Base-by-base conservation (phyloP, 2,888 invertebrate species). In the Polyommatus icarus region DNA sequence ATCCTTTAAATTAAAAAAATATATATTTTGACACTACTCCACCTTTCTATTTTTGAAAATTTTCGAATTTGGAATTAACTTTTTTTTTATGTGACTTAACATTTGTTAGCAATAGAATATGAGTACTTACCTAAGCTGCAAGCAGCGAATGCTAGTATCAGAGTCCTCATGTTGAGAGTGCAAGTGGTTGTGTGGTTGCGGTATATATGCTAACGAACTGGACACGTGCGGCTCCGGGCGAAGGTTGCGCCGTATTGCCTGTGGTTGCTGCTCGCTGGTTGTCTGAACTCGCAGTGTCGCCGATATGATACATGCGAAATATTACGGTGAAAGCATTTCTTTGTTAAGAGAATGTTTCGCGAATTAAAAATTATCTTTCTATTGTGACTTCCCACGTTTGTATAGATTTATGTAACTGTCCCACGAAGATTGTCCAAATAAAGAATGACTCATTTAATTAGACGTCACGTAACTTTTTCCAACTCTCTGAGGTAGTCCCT, bases 181-280 rank as follows among this genome's bases (percentile, higher is more conserved):
- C 80, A 84, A 83, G 80, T 82, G 82, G 78, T 80, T 81, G 80
- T 81, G 82, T 79, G 83, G 83, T 80, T 80, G 80, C 83, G 84
- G 83, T 84, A 81, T 82, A 83, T 83, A 83, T 79, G 82, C 80
- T 82, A 83, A 81, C 84, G 79, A 79, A 79, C 86, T 80, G 83
- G 81, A 86, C 85, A 89, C 93, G 93, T 93, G 92, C 88, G 89
- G 81, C 87, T 88, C 88, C 87, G 85, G 84, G 82, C 89, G 88
- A 88, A 90, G 90, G 90, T 90, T 89, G 90, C 82, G 86, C 84
- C 82, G 90, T 90, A 92, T 93, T 93, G 93, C 85, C 85, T 82
- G 85, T 82, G 81, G 84, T 79, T 67, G 67, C 12, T 12, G 20
- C 67, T 67, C 67, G 67, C 29, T 67, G 67, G 29, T 67, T 67